These are phyloP conservation scores for Siniperca scherzeri DNA, from an alignment of 2,797 vertebrate genomes.

Conservation along the genomic window DNA sequence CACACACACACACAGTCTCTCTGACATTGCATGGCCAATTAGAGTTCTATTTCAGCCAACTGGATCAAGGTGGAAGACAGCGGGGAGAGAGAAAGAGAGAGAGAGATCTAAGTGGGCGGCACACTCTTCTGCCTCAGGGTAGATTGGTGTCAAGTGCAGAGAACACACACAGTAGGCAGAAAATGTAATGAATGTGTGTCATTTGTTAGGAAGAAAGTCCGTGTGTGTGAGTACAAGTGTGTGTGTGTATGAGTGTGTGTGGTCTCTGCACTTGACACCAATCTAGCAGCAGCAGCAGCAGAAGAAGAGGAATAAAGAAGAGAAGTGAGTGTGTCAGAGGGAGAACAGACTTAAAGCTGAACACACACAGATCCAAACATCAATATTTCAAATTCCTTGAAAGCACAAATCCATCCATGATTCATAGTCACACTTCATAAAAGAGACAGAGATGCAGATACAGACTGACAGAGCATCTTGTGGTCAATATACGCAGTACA, in stretches of 20 bases:
- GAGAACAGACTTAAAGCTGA: slow-evolving; percentile 48
- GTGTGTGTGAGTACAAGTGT: background rate
- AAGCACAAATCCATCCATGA: slow-evolving; percentile 69
- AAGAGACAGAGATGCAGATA: slow-evolving; percentile 24
- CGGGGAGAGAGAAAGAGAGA: slow-evolving; percentile 12
- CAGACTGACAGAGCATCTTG: background rate
- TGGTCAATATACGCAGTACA: slow-evolving; percentile 9
- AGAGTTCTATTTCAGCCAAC: slow-evolving; percentile 70
- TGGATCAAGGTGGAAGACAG: slow-evolving; percentile 76
- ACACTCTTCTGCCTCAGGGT: slow-evolving; percentile 71
- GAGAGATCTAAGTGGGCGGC: slow-evolving; percentile 71
- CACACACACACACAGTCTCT: slow-evolving; percentile 10
- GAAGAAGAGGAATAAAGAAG: slow-evolving; percentile 16
- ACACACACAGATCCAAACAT: slow-evolving; percentile 63
- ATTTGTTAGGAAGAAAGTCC: slow-evolving; percentile 54
- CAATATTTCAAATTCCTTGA: slow-evolving; percentile 77
- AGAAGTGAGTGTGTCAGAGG: slow-evolving; percentile 39
- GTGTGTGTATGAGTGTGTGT: slow-evolving; percentile 11
- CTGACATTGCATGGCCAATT: slow-evolving; percentile 72
- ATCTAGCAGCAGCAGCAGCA: slow-evolving; percentile 52
- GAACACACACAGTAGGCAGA: slow-evolving; percentile 72
- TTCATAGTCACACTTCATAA: slow-evolving; percentile 44
- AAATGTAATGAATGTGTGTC: slow-evolving; percentile 77
- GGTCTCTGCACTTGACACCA: slow-evolving; percentile 70
- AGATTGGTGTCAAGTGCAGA: slow-evolving; percentile 77